These are phyloP conservation scores for Chelonus insularis DNA, from an alignment of 1,140 invertebrate species.

Conservation along the genomic window DNA sequence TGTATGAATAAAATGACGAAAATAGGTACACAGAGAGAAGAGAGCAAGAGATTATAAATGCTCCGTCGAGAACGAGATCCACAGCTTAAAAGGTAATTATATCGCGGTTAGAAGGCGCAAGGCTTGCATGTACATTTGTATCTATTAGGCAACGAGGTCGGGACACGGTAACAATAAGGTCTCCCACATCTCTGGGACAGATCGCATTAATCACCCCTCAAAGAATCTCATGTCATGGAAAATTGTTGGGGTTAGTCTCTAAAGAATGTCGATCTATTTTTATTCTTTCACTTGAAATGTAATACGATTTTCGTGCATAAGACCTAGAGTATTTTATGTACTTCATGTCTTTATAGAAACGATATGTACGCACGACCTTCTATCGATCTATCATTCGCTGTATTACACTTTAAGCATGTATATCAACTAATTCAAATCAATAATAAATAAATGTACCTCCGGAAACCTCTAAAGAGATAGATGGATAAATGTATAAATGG, in stretches of 20 bases:
- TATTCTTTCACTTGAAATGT: background rate
- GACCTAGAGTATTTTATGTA: background rate
- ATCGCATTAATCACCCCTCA: slow-evolving; percentile 27
- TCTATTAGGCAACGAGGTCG: slow-evolving; percentile 37
- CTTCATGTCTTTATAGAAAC: background rate
- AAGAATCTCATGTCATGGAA: slow-evolving; percentile 6
- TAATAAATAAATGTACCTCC: background rate
- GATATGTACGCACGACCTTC: background rate
- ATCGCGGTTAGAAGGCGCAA: slow-evolving; percentile 23
- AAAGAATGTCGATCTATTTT: background rate
- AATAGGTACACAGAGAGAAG: background rate
- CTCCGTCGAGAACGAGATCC: slow-evolving; percentile 8
- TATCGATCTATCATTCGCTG: slow-evolving; percentile 18
- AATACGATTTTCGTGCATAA: background rate
- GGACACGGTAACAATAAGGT: slow-evolving; percentile 38
- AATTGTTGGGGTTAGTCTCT: slow-evolving; percentile 1
- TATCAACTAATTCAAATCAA: background rate
- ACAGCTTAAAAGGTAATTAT: slow-evolving; percentile 39
- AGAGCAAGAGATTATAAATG: slow-evolving; percentile 12
- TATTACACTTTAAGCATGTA: slow-evolving; percentile 5
- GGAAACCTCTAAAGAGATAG: background rate
- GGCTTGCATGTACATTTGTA: slow-evolving; percentile 42
- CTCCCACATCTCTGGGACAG: slow-evolving; percentile 18
- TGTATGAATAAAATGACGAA: slow-evolving; percentile 1
- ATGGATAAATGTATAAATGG: background rate